Percentiles rank a stretch among this genome's conserved stretches.
These are phyloP conservation scores for Trichechus manatus DNA, from an alignment of 2,113 vertebrate species.

Conservation along the genomic window DNA sequence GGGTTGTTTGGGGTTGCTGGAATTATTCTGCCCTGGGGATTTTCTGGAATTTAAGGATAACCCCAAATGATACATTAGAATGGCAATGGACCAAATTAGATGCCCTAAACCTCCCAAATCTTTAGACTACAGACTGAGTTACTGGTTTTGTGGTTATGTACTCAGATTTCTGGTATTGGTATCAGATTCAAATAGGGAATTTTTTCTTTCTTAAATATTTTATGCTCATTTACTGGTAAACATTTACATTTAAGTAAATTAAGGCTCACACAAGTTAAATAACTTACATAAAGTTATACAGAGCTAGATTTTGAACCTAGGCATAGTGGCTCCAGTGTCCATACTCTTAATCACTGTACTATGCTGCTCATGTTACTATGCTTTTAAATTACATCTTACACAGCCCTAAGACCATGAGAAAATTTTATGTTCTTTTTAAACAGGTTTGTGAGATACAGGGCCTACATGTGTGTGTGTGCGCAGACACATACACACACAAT, in stretches of 20 bases:
- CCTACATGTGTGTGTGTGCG: neutral
- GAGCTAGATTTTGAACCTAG: neutral
- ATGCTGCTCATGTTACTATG: neutral
- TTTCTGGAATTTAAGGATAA: conserved; percentile 28
- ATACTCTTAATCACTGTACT: neutral
- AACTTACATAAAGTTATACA: neutral
- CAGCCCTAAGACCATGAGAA: neutral
- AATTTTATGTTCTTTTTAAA: neutral
- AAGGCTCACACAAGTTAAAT: neutral
- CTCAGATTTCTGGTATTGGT: neutral
- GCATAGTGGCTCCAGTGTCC: neutral
- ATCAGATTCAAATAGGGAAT: neutral
- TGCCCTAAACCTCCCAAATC: neutral
- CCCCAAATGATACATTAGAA: neutral
- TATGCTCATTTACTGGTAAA: conserved; percentile 27
- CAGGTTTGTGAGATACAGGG: neutral
- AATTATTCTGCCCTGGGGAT: neutral
- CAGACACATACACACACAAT: neutral
- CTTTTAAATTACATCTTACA: neutral
- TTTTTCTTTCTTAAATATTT: neutral
- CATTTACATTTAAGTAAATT: neutral
- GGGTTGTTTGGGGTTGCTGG: neutral
- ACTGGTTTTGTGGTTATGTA: neutral
- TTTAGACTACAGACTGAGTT: neutral
- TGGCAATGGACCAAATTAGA: neutral